Base-by-base conservation (phyloP, 2,888 invertebrate species). In the Trypoxylon attenuatum region DNA sequence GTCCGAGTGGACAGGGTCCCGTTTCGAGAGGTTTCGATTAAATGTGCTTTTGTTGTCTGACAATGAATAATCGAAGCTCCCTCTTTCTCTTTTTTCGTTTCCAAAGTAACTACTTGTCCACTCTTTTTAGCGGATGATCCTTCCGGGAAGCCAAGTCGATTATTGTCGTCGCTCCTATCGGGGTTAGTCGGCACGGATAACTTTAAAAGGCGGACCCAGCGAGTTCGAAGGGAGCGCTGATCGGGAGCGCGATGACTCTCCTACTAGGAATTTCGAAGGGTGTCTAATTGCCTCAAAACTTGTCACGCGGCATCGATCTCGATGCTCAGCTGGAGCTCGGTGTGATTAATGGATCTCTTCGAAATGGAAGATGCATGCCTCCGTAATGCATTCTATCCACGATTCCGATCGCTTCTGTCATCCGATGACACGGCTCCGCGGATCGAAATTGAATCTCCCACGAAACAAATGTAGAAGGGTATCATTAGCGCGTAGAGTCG, bases 201-300 rank as follows among this genome's bases (percentile, higher is more conserved):
- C 46, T 51, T 18, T 47, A 33, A 47, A 41, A 41, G 58, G 47
- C 21, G 50, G 27, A 46, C 29, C 16, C 51, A 18, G 42, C 21
- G 45, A 8, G 23, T 46, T 47, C 49, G 55, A 43, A 56, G 57
- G 47, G 39, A n/a, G n/a, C n/a, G n/a, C n/a, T n/a, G n/a, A n/a
- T n/a, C n/a, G n/a, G 45, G 55, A 51, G 54, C 13, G 43, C 45
- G 71, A 62, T 78, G 78, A 78, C 69, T 78, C 63, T 60, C 50
- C 68, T 16, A 51, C 55, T 45, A 68, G 62, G 78, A 79, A 77
- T 81, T 73, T 71, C 65, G 75, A 78, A 76, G 73, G 73, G 73
- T 71, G 78, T 73, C 81, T 81, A 81, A 81, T 81, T 81, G 82
- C 82, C 78, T 82, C 72, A 75, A 80, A 79, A 80, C 76, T 76